Evolutionary conservation across 2,888 invertebrate species (phyloP).

Genomic region (Tortricodes alternella): DNA sequence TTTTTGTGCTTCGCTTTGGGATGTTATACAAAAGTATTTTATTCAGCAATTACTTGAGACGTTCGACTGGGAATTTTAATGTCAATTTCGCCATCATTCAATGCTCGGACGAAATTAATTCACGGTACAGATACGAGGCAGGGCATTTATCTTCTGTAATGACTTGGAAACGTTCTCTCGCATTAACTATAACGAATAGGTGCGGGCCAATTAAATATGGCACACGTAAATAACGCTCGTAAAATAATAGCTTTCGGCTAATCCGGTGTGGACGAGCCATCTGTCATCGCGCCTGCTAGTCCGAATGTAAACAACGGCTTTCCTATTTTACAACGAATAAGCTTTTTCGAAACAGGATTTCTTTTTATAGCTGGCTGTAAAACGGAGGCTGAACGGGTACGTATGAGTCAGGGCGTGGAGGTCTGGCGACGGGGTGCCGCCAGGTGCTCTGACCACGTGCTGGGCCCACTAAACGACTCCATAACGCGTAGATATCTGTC

Average conservation of each 20-base stretch:
- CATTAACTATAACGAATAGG: slow-evolving; percentile 68
- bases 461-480: slow-evolving; percentile 51
- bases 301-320: slow-evolving; percentile 18
- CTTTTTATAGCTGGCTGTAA: slow-evolving; percentile 44
- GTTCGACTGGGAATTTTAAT: slow-evolving; percentile 77
- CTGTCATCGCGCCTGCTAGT: background rate
- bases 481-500: slow-evolving; percentile 50
- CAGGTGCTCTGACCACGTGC: slow-evolving; percentile 66
- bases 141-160: slow-evolving; percentile 73
- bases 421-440: slow-evolving; percentile 57
- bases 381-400: slow-evolving; percentile 44
- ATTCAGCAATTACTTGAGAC: slow-evolving; percentile 82
- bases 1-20: slow-evolving; percentile 76
- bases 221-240: slow-evolving; percentile 65
- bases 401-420: slow-evolving; percentile 42
- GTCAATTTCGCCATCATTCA: slow-evolving; percentile 81
- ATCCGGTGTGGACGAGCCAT: slow-evolving; percentile 39
- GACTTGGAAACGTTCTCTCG: slow-evolving; percentile 67
- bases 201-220: slow-evolving; percentile 69
- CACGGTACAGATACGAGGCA: slow-evolving; percentile 57
- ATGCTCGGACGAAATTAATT: slow-evolving; percentile 76
- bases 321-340: slow-evolving; percentile 15
- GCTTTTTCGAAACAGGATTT: slow-evolving; percentile 1
- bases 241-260: slow-evolving; percentile 59
- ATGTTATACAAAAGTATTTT: slow-evolving; percentile 80